Base-by-base conservation (phyloP, 2,113 vertebrate species). In the Passer montanus region DNA sequence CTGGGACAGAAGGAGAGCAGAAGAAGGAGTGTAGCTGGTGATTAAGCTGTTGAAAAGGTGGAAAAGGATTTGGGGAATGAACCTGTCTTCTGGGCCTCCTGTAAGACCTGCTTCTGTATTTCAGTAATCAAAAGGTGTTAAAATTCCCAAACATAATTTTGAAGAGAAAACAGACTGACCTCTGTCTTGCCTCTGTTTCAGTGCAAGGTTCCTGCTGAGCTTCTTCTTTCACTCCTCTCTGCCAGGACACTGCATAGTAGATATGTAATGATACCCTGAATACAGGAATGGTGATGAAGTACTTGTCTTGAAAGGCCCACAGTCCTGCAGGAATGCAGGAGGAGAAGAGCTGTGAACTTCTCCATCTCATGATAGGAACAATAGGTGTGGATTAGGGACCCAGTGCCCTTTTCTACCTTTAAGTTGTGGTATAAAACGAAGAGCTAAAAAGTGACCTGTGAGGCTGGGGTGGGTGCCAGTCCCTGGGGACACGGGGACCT, bases 311-410 rank as follows among this genome's bases (percentile, higher is more conserved):
- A 46, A 88, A 83, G 31, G 50, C 74, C 89, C 10, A 1, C 5
- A n/a, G 49, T 35, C 49, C 60, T 82, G 41, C 78, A 70, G 58
- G 80, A 78, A 22, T 49, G 77, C 75, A 50, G 77, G 49, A 67
- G 76, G 52, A 68, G 39, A 41, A 41, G 39, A 41, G 67, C 66
- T 75, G 26, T 39, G 28, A 84, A 24, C 52, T 60, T 47, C 63
- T 74, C 28, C 18, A 0, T 20, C 52, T 47, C 18, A 1, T 4
- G 15, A 9, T 19, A 68, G 64, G 53, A 85, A 8, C 3, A 0
- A 39, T 3, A 52, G 39, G 18, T 49, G 20, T 56, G 70, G 47
- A 7, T 58, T 47, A 43, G 78, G 55, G 70, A 31, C 41, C 1
- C 0, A 26, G 20, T 66, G 59, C 53, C 17, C 20, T 9, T 72